Conservation (phyloP, 2,113 vertebrate species). For the Hippocampus abdominalis region DNA sequence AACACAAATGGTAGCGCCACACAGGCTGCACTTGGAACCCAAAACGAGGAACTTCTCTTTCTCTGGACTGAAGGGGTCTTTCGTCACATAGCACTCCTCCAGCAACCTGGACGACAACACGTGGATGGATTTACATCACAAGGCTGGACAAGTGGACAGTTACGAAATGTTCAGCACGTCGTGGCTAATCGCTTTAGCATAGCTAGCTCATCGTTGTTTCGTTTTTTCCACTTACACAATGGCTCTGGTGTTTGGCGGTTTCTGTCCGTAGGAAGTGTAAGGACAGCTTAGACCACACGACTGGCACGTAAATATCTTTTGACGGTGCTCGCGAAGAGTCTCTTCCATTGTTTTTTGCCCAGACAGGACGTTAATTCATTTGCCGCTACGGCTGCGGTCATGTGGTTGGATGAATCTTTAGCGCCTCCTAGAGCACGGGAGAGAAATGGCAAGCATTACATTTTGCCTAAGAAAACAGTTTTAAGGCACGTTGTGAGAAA, state of each 20-base stretch:
- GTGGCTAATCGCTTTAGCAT: constrained; percentile 25
- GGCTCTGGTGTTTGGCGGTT: constrained; percentile 76
- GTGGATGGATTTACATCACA: background rate
- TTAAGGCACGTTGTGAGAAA: too few species aligned
- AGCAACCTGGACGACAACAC: constrained; percentile 68
- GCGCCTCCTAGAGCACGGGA: constrained; percentile 48
- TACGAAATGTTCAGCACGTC: background rate
- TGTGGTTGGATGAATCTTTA: constrained; percentile 12
- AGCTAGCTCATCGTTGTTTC: background rate
- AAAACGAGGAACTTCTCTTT: constrained; percentile 80
- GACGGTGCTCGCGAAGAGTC: constrained; percentile 26
- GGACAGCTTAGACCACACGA: constrained; percentile 75
- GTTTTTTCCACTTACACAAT: constrained; percentile 75
- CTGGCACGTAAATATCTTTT: constrained; percentile 75
- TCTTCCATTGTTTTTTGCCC: constrained; percentile 60
- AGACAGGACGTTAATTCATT: constrained; percentile 1
- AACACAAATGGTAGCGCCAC: constrained; percentile 75
- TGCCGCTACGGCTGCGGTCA: background rate
- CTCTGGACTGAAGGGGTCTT: constrained; percentile 81
- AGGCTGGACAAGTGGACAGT: background rate
- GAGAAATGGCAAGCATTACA: background rate
- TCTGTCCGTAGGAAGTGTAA: constrained; percentile 78
- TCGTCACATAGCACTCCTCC: constrained; percentile 83
- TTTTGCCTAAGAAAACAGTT: background rate
- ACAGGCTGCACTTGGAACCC: constrained; percentile 79